Evolutionary conservation across 2,113 vertebrate species (phyloP).

Genomic region (Paedocypris sp.): DNA sequence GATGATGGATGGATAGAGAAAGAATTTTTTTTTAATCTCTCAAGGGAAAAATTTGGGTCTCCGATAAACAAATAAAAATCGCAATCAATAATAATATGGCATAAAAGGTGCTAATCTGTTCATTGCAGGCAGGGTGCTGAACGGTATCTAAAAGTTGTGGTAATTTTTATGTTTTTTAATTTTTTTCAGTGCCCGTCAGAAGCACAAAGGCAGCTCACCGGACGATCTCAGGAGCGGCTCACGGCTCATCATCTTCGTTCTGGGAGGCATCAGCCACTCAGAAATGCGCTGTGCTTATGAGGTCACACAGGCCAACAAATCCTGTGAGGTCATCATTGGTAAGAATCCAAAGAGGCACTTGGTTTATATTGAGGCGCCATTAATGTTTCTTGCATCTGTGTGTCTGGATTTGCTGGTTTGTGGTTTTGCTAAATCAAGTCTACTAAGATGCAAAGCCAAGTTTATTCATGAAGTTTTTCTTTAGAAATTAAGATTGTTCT

Average conservation of each 20-base stretch:
- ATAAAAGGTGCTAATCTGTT: neutral
- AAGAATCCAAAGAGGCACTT: conserved; percentile 36
- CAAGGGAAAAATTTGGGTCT: no score
- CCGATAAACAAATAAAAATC: no score
- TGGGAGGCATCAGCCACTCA: conserved; percentile 81
- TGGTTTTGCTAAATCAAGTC: no score
- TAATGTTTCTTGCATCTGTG: no score
- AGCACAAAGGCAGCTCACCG: conserved; percentile 54
- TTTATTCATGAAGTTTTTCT: no score
- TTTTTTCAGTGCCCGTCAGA: conserved; percentile 53
- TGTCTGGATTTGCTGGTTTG: no score
- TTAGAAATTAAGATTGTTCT: no score
- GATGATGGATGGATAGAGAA: no score
- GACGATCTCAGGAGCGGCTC: conserved; percentile 72
- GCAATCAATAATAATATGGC: no score
- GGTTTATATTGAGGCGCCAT: no score
- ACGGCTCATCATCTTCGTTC: conserved; percentile 82
- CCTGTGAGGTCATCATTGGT: conserved; percentile 90
- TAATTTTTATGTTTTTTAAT: neutral
- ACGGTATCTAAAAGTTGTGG: neutral
- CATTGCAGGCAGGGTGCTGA: neutral
- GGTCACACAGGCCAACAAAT: conserved; percentile 74
- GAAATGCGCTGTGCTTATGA: conserved; percentile 92
- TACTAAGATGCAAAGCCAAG: no score
- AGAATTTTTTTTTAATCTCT: no score